Evolutionary conservation across 2,797 vertebrate genomes (phyloP).

Genomic region (Apogon talboti): DNA sequence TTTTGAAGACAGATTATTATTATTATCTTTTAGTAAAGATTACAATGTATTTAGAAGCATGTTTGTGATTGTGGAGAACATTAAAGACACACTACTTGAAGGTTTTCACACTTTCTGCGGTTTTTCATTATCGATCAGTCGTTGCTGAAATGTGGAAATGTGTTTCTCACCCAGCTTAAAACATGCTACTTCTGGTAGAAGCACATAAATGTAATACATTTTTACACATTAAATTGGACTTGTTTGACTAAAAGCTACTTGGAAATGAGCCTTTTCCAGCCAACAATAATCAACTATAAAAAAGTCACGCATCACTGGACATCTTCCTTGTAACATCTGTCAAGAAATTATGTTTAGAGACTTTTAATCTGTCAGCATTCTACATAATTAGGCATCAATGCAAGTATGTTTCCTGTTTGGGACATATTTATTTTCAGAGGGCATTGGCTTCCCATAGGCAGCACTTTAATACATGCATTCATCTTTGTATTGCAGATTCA

Average conservation of each 20-base stretch:
- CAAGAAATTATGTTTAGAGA: slow-evolving; percentile 13
- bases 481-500: slow-evolving; percentile 10
- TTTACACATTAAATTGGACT: slow-evolving; percentile 17
- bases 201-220: background rate
- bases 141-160: too few relatives aligned
- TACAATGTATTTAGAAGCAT: too few relatives aligned
- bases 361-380: slow-evolving; percentile 25
- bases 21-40: too few relatives aligned
- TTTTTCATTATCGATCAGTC: too few relatives aligned
- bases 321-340: background rate
- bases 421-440: slow-evolving; percentile 9
- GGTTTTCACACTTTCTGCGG: too few relatives aligned
- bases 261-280: slow-evolving; percentile 19
- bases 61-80: too few relatives aligned
- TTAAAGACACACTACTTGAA: too few relatives aligned
- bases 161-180: too few relatives aligned
- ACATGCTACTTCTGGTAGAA: too few relatives aligned
- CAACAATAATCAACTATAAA: background rate
- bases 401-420: slow-evolving; percentile 1
- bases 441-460: background rate
- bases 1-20: too few relatives aligned
- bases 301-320: too few relatives aligned
- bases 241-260: slow-evolving; percentile 23
- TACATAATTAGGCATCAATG: slow-evolving; percentile 3
- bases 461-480: background rate